Conservation (phyloP, 2,113 vertebrate genomes). For the Patagioenas fasciata region DNA sequence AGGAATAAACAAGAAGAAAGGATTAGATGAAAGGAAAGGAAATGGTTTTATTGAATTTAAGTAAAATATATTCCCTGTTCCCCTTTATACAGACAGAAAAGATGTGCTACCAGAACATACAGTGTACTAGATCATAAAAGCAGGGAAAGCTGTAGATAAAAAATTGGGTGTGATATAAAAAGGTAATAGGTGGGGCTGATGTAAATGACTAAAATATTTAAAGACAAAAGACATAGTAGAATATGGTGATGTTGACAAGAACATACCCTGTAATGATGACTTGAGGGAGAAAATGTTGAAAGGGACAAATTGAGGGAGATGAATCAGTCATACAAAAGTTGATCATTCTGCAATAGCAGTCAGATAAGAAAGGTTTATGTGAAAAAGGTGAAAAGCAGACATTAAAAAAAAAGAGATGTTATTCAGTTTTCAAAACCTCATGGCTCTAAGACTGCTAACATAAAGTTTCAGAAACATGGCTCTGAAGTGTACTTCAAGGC, state of each 20-base stretch:
- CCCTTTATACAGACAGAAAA: not conserved
- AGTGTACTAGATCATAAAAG: not conserved
- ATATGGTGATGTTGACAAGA: not conserved
- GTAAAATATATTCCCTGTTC: not conserved
- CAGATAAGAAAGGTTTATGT: not conserved
- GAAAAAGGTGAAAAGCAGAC: not conserved
- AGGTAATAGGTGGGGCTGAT: not conserved
- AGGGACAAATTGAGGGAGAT: not conserved
- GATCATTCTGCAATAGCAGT: not conserved
- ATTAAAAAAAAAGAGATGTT: not conserved
- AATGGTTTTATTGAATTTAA: not conserved
- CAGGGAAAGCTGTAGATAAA: not conserved
- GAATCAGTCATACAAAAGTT: not conserved
- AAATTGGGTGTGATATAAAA: not conserved
- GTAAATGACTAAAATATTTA: not conserved
- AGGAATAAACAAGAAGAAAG: not conserved
- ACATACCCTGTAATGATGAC: accelerated
- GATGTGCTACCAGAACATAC: not conserved
- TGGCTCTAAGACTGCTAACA: not conserved
- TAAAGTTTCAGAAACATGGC: not conserved
- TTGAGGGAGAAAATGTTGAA: not conserved
- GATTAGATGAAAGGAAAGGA: not conserved
- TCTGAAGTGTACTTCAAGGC: not conserved
- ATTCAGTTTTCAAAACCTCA: not conserved
- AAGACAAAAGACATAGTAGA: not conserved